A percentile compares a stretch with the other conserved stretches of the same genome.
These are phyloP conservation scores for Atherinosoma microstoma DNA, from an alignment of 2,797 vertebrate genomes.

Conservation along the genomic window DNA sequence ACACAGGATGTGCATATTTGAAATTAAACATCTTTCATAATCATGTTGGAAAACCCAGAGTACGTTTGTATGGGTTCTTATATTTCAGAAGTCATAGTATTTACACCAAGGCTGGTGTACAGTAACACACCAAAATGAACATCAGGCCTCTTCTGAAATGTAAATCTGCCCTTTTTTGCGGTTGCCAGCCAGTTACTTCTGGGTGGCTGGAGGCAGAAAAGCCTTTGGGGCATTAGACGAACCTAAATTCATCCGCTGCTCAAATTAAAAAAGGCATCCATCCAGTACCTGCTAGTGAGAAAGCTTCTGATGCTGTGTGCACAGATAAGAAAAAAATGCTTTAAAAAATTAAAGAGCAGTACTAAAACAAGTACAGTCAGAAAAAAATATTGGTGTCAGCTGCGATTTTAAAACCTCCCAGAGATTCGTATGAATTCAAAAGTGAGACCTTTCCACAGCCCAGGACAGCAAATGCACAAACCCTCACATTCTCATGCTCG, in stretches of 20 bases:
- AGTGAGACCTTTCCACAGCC: background rate
- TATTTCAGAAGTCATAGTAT: constrained; percentile 15
- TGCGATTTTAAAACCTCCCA: background rate
- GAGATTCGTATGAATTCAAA: background rate
- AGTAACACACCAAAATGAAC: constrained; percentile 32
- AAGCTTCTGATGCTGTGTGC: background rate
- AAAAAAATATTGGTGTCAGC: background rate
- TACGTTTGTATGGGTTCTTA: background rate
- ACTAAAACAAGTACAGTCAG: background rate
- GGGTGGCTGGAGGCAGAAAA: constrained; percentile 65
- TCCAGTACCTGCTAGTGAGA: constrained; percentile 46
- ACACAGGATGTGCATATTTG: background rate
- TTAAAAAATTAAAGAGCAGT: background rate
- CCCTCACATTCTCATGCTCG: background rate
- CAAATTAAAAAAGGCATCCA: constrained; percentile 42
- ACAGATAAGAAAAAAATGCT: background rate
- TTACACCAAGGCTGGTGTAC: constrained; percentile 6
- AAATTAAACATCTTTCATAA: background rate
- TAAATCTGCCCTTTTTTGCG: constrained; percentile 59
- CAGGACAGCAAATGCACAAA: background rate
- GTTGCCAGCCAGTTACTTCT: constrained; percentile 69
- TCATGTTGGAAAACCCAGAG: background rate
- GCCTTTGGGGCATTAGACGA: constrained; percentile 62
- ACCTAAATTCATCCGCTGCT: constrained; percentile 55
- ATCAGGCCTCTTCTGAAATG: constrained; percentile 52